phyloP scores from a whole-genome alignment of 2,888 invertebrate genomes.

The Tuberolachnus salignus region DNA sequence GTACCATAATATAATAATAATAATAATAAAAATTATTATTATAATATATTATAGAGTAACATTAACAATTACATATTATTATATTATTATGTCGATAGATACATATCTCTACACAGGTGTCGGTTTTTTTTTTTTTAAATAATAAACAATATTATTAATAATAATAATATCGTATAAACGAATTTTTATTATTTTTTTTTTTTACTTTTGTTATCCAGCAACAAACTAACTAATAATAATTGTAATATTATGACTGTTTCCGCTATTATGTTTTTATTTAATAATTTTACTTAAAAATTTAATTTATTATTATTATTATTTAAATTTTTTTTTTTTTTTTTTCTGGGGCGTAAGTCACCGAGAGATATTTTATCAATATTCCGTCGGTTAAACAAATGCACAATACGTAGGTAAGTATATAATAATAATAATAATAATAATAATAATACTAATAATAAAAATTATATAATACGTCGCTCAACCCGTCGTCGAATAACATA shows the following conservation, averaged over 20 bases:
- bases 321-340: conserved; percentile 6
- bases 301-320: too few species aligned
- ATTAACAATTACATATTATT: conserved; percentile 50
- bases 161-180: conserved; percentile 45
- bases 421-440: not conserved
- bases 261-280: too few species aligned
- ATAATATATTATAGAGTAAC: conserved; percentile 11
- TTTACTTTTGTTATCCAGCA: too few species aligned
- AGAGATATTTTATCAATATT: too few species aligned
- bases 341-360: not conserved
- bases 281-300: too few species aligned
- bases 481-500: too few species aligned
- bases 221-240: conserved; percentile 56
- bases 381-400: too few species aligned
- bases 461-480: too few species aligned
- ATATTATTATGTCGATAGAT: conserved; percentile 8
- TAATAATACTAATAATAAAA: too few species aligned
- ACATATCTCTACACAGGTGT: conserved; percentile 51
- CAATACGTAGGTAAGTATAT: too few species aligned
- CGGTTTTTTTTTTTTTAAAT: conserved; percentile 38
- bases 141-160: conserved; percentile 26
- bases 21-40: too few species aligned
- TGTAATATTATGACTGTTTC: conserved; percentile 47
- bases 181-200: conserved; percentile 1
- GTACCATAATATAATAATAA: conserved; percentile 31